Base-by-base conservation (phyloP, 2,888 invertebrate genomes). In the Andrena chrysosceles region DNA sequence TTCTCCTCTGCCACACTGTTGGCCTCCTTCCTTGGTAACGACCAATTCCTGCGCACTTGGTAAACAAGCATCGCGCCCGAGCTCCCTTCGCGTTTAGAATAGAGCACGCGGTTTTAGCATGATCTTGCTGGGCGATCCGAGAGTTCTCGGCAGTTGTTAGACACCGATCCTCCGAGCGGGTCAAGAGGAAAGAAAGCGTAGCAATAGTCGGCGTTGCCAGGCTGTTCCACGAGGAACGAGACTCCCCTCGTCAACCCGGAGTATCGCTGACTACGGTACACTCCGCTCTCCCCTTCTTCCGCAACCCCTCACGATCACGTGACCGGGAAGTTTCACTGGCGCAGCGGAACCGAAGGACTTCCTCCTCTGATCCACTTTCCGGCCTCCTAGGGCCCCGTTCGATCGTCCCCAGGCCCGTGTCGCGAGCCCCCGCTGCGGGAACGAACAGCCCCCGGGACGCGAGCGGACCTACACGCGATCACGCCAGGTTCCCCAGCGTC, bases 241-340 rank as follows among this genome's bases (percentile, higher is more conserved):
- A 59, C 75, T 20, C 87, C 54, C 77, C 77, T 66, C 59, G 81
- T 26, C 73, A 59, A 67, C 68, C 42, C 72, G 72, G 82, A 66
- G 60, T 74, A 85, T 75, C 83, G 72, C 78, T 70, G 86, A 83
- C 88, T 81, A 87, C 73, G 64, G 60, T 63, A 74, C 71, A 16
- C 81, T 78, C 70, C 33, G 33, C 56, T 54, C 59, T 16, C 72
- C 73, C 49, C 77, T 72, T 67, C 78, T 74, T 77, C 63, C 73
- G 73, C 68, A 66, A 48, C 70, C 66, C 77, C 77, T 56, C 72
- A 52, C 68, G 81, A 54, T 87, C 87, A 87, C 87, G 87, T 87
- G 87, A 87, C 71, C 66, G 69, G 79, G 81, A 80, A 79, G 77
- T 86, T 84, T 87, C 78, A 88, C 88, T 88, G 76, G 83, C 78